Percentiles rank a stretch among this genome's conserved stretches.
These are phyloP conservation scores for Megaceryle torquata DNA, from an alignment of 2,113 vertebrate species.

Conservation along the genomic window DNA sequence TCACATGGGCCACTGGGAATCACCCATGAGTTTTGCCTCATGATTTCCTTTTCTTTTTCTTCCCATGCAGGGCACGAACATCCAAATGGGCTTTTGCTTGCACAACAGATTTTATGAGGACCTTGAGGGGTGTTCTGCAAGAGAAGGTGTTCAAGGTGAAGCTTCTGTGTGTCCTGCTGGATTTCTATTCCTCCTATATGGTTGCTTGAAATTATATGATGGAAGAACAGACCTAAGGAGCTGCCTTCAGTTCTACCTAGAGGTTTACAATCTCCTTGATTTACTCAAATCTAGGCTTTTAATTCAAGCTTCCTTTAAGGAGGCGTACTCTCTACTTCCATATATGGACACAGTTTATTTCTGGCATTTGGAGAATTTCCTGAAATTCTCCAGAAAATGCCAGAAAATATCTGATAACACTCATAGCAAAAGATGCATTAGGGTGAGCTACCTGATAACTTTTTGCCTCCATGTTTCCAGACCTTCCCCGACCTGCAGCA, in stretches of 20 bases:
- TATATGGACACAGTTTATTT: background rate
- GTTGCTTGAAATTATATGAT: background rate
- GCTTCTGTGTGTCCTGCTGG: background rate
- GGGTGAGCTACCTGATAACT: background rate
- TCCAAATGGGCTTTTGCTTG: background rate
- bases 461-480: background rate
- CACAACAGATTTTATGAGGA: background rate
- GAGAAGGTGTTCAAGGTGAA: background rate
- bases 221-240: background rate
- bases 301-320: background rate
- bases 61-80: background rate
- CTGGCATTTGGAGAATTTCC: background rate
- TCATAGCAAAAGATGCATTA: background rate
- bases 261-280: background rate
- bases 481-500: background rate
- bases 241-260: background rate
- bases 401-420: background rate
- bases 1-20: background rate
- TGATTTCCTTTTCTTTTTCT: background rate
- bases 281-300: background rate
- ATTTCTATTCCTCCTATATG: background rate
- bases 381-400: background rate
- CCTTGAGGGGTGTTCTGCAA: background rate
- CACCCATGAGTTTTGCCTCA: background rate
- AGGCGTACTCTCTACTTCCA: background rate